Evolutionary conservation across 2,113 vertebrate species (phyloP).

Genomic region (Apteryx mantelli): DNA sequence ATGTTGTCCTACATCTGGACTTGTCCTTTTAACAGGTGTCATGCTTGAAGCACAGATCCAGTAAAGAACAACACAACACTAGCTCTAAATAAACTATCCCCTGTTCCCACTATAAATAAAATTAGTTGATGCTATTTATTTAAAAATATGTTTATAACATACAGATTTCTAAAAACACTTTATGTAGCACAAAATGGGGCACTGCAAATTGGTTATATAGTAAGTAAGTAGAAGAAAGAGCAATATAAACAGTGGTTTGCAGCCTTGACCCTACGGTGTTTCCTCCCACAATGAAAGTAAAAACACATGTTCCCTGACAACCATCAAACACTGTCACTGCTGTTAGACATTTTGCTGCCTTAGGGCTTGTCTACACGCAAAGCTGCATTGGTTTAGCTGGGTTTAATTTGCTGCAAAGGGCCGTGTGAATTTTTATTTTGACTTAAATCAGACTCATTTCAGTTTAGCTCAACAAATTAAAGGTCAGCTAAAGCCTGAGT

Average conservation of each 20-base stretch:
- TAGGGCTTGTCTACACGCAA: conserved; percentile 37
- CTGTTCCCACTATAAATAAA: conserved; percentile 27
- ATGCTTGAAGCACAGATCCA: not conserved
- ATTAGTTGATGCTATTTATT: not conserved
- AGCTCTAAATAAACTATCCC: not conserved
- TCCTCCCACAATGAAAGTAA: conserved; percentile 67
- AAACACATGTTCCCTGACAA: conserved; percentile 60
- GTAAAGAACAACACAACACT: not conserved
- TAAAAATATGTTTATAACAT: not conserved
- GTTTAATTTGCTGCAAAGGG: conserved; percentile 48
- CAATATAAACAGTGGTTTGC: conserved; percentile 60
- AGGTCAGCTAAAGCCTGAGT: conserved; percentile 21
- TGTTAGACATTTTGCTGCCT: conserved; percentile 40
- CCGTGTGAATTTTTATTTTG: conserved; percentile 42
- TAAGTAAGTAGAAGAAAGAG: conserved; percentile 51
- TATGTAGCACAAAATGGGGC: not conserved
- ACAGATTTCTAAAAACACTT: conserved; percentile 30
- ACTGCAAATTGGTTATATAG: conserved; percentile 41
- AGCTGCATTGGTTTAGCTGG: conserved; percentile 12
- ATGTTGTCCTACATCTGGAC: not conserved
- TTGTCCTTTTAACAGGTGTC: conserved; percentile 25
- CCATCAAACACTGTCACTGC: conserved; percentile 53
- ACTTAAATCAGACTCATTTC: conserved; percentile 41
- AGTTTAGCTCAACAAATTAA: conserved; percentile 45
- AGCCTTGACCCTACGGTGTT: conserved; percentile 57